Evolutionary conservation across 2,888 invertebrate genomes (phyloP).

Genomic region (Acrocyrtus sp.): DNA sequence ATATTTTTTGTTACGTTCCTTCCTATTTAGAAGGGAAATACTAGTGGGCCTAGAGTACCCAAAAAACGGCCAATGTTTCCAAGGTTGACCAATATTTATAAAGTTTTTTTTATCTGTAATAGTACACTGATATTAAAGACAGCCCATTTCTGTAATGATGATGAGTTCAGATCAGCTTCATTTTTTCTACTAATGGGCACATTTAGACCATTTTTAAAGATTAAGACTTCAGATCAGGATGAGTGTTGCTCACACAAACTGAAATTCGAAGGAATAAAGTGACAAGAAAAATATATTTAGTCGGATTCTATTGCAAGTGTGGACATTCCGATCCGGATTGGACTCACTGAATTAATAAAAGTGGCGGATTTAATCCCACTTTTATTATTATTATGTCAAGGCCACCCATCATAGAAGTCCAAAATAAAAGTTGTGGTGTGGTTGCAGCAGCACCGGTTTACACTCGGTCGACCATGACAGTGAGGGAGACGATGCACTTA

Average conservation of each 20-base stretch:
- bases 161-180: too few relatives aligned
- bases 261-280: not conserved
- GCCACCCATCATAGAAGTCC: not conserved
- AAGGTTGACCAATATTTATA: not conserved
- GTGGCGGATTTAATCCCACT: not conserved
- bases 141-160: too few relatives aligned
- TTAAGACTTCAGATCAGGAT: constrained; percentile 16
- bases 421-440: not conserved
- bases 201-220: constrained; percentile 39
- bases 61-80: not conserved
- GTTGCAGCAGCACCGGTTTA: not conserved
- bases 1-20: too few relatives aligned
- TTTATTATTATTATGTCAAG: constrained; percentile 7
- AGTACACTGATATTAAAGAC: too few relatives aligned
- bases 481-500: constrained; percentile 2
- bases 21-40: not conserved
- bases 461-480: not conserved
- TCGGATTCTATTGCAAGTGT: too few relatives aligned
- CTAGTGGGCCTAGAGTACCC: too few relatives aligned
- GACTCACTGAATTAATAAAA: too few relatives aligned
- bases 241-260: not conserved
- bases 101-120: too few relatives aligned
- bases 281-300: too few relatives aligned
- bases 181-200: too few relatives aligned
- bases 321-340: too few relatives aligned